Conservation (phyloP, 2,888 invertebrate species). For the Drosophila picticornis region DNA sequence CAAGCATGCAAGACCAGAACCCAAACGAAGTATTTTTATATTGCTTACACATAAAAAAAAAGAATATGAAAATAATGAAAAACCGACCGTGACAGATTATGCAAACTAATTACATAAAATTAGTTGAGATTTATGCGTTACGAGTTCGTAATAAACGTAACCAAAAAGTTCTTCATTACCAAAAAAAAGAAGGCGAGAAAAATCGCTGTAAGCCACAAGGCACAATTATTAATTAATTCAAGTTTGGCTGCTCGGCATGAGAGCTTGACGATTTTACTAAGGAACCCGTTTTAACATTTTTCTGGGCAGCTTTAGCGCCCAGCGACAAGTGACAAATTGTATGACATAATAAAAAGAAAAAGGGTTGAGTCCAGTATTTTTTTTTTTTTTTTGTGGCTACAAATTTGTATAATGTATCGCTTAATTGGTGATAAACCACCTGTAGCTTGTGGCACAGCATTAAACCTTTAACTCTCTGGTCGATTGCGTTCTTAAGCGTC, state of each 20-base stretch:
- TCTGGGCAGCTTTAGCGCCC: constrained; percentile 45
- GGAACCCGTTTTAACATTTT: constrained; percentile 44
- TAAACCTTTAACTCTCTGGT: constrained; percentile 7
- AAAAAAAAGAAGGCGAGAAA: constrained; percentile 19
- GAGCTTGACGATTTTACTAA: constrained; percentile 25
- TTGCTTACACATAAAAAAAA: constrained; percentile 45
- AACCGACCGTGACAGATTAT: constrained; percentile 75
- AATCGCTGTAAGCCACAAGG: constrained; percentile 28
- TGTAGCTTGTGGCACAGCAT: constrained; percentile 67
- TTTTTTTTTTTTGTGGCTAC: constrained; percentile 63
- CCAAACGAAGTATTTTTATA: constrained; percentile 51
- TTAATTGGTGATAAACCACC: constrained; percentile 85
- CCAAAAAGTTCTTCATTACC: constrained; percentile 37
- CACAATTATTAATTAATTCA: constrained; percentile 75
- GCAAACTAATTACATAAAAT: constrained; percentile 80
- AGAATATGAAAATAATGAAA: constrained; percentile 41
- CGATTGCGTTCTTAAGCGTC: constrained; percentile 57
- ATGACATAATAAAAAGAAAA: constrained; percentile 69
- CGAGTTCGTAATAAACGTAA: constrained; percentile 38
- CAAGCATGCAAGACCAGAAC: constrained; percentile 57
- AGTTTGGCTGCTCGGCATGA: constrained; percentile 70
- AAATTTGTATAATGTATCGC: constrained; percentile 84
- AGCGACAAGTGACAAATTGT: constrained; percentile 71
- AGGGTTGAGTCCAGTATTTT: constrained; percentile 36
- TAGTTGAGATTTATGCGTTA: constrained; percentile 75